These are phyloP conservation scores for Pseudotriccus pelzelni DNA, from an alignment of 2,797 vertebrate genomes.

Conservation along the genomic window DNA sequence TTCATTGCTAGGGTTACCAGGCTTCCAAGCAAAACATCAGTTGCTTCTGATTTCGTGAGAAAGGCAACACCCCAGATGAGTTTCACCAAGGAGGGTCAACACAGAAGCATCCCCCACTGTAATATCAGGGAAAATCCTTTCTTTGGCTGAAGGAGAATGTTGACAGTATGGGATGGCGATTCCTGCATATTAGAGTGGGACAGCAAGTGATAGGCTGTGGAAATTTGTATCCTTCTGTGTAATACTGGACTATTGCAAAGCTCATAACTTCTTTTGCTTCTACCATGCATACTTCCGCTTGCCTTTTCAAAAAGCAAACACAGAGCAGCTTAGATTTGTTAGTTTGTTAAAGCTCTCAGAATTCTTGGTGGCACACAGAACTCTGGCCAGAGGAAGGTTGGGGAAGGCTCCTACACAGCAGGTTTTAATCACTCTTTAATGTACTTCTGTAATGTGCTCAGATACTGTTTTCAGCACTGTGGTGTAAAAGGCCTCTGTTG, in stretches of 20 bases:
- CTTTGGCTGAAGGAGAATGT: not conserved
- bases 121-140: not conserved
- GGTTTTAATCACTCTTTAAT: not conserved
- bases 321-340: not conserved
- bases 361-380: not conserved
- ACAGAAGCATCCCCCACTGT: not conserved
- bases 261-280: not conserved
- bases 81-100: not conserved
- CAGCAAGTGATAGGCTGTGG: rapidly evolving
- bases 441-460: not conserved
- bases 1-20: not conserved
- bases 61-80: not conserved
- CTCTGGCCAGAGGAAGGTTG: not conserved
- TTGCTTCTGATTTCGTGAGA: not conserved
- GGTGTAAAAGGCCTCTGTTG: not conserved
- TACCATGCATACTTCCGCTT: not conserved
- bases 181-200: not conserved
- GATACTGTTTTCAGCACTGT: not conserved
- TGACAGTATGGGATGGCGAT: not conserved
- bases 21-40: not conserved
- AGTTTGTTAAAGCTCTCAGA: not conserved
- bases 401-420: not conserved
- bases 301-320: not conserved
- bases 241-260: not conserved
- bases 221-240: not conserved